phyloP scores from a whole-genome alignment of 2,888 invertebrate genomes.

The Steromphala cineraria region DNA sequence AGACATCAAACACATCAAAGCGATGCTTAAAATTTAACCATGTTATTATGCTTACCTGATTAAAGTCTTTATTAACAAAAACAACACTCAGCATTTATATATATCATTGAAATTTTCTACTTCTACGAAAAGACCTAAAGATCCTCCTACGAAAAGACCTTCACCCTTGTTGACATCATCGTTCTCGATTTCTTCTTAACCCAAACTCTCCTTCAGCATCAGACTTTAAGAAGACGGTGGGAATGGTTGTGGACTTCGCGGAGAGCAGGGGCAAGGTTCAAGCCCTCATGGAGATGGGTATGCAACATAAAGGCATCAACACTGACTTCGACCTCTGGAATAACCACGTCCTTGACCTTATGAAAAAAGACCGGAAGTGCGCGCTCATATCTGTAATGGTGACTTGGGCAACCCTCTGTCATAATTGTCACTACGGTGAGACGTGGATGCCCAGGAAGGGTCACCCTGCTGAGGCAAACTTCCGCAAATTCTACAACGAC shows the following conservation, averaged over 20 bases:
- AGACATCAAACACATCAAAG: too few relatives aligned
- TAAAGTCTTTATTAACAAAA: too few relatives aligned
- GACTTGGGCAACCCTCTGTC: slow-evolving; percentile 40
- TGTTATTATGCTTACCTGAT: too few relatives aligned
- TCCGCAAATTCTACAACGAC: slow-evolving; percentile 33
- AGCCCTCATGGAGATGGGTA: slow-evolving; percentile 38
- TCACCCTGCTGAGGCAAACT: slow-evolving; percentile 28
- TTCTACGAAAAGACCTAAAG: slow-evolving; percentile 38
- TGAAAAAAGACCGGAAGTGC: neutral
- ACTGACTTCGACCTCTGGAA: slow-evolving; percentile 32
- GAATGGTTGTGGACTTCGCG: slow-evolving; percentile 31
- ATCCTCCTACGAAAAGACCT: slow-evolving; percentile 38
- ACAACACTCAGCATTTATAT: too few relatives aligned
- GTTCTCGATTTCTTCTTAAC: slow-evolving; percentile 41
- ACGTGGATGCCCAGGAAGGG: slow-evolving; percentile 31
- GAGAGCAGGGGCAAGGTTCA: slow-evolving; percentile 33
- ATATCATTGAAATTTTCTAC: too few relatives aligned
- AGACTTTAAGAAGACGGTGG: neutral
- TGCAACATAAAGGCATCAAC: slow-evolving; percentile 30
- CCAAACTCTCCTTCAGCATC: neutral
- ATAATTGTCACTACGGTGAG: slow-evolving; percentile 5
- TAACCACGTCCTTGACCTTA: slow-evolving; percentile 31
- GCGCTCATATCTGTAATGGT: slow-evolving; percentile 29
- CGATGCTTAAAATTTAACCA: too few relatives aligned
- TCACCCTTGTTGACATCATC: slow-evolving; percentile 37